These are phyloP conservation scores for Asarcornis scutulata DNA, from an alignment of 2,113 vertebrate genomes.

Conservation along the genomic window DNA sequence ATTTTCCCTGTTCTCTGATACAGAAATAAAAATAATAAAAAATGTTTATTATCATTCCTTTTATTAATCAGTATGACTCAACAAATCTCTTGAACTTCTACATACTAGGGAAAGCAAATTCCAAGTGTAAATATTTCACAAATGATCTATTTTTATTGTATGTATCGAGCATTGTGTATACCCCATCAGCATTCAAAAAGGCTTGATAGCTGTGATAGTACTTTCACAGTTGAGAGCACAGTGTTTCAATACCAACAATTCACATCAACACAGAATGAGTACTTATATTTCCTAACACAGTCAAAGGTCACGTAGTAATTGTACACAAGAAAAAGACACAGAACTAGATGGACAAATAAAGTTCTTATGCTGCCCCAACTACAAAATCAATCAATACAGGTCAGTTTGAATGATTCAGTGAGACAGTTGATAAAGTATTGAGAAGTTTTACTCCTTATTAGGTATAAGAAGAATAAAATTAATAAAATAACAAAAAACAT, in stretches of 20 bases:
- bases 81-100: neutral
- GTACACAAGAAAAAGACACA: neutral
- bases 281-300: neutral
- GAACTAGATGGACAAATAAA: neutral
- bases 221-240: slow-evolving; percentile 6
- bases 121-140: neutral
- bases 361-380: neutral
- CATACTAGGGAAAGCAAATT: neutral
- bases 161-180: neutral
- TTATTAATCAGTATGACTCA: neutral
- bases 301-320: neutral
- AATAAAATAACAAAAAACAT: neutral
- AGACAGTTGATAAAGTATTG: neutral
- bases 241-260: neutral
- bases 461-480: neutral
- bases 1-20: neutral
- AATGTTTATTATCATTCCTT: neutral
- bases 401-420: neutral
- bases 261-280: neutral
- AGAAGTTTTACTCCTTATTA: neutral
- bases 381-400: neutral
- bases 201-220: neutral
- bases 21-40: neutral
- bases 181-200: neutral
- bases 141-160: neutral